These are phyloP conservation scores for Athetis lepigone DNA, from an alignment of 2,888 invertebrate species.

Conservation along the genomic window DNA sequence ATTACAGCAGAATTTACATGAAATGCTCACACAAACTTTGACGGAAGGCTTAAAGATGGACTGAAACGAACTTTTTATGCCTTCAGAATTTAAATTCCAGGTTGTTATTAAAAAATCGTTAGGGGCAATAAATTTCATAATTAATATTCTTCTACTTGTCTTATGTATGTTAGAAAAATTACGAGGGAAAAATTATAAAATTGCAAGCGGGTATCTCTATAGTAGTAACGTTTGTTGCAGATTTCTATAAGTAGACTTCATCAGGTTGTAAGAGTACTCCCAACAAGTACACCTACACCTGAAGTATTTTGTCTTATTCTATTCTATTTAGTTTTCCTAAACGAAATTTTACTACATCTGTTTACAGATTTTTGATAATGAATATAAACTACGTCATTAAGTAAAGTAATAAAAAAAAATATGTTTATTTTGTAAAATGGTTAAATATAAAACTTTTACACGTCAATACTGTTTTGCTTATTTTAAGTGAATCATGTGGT, in stretches of 20 bases:
- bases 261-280: conserved; percentile 3
- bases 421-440: too few relatives aligned
- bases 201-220: too few relatives aligned
- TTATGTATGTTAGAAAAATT: not conserved
- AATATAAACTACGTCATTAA: not conserved
- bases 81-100: conserved; percentile 6
- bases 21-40: conserved; percentile 25
- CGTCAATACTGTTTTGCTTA: too few relatives aligned
- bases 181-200: too few relatives aligned
- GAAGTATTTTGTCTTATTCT: conserved; percentile 9
- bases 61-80: not conserved
- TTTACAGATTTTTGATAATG: not conserved
- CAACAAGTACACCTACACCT: not conserved
- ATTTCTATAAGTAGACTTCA: conserved; percentile 11
- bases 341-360: not conserved
- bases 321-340: not conserved
- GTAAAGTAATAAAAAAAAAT: too few relatives aligned
- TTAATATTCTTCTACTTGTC: not conserved
- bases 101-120: not conserved
- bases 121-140: too few relatives aligned
- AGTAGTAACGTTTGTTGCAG: not conserved
- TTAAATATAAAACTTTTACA: too few relatives aligned
- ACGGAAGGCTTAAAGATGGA: conserved; percentile 6
- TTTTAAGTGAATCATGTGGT: too few relatives aligned
- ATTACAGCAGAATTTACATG: conserved; percentile 18